Percentiles rank a stretch among this genome's conserved stretches.
These are phyloP conservation scores for Gymnosoma rotundatum DNA, from an alignment of 2,888 invertebrate genomes.

Conservation along the genomic window DNA sequence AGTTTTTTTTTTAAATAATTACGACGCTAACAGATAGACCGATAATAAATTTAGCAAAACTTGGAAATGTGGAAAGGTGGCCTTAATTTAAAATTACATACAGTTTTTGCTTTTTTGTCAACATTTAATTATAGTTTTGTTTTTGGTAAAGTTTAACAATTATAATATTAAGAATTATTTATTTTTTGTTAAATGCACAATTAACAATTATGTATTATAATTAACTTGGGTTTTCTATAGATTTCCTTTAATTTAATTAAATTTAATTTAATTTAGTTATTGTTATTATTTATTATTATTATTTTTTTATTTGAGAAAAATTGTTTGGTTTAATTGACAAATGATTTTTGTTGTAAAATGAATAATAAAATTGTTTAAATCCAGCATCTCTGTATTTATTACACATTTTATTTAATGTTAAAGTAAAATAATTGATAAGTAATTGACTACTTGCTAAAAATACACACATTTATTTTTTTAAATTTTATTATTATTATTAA, in stretches of 20 bases:
- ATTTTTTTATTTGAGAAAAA: conserved; percentile 25
- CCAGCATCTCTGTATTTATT: conserved; percentile 22
- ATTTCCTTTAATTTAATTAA: conserved; percentile 46
- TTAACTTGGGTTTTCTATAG: conserved; percentile 50
- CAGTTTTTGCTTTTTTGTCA: conserved; percentile 5
- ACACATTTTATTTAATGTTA: conserved; percentile 32
- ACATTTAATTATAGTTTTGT: conserved; percentile 45
- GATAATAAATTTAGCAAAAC: background rate
- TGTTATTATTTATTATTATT: conserved; percentile 16
- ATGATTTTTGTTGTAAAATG: conserved; percentile 31
- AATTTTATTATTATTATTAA: conserved; percentile 15
- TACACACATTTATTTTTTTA: conserved; percentile 30
- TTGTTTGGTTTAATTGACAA: conserved; percentile 64
- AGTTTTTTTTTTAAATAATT: background rate
- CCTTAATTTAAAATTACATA: background rate
- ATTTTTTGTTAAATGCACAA: conserved; percentile 53
- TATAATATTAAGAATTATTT: conserved; percentile 30
- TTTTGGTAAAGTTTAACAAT: conserved; percentile 49
- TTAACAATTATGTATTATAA: conserved; percentile 59
- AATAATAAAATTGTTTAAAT: conserved; percentile 32
- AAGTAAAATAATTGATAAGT: conserved; percentile 57
- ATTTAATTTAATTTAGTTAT: conserved; percentile 22
- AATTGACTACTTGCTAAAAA: conserved; percentile 72
- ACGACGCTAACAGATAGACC: background rate
- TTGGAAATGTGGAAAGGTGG: background rate